Evolutionary conservation across 2,797 vertebrate species (phyloP).

Genomic region (Erithacus rubecula): DNA sequence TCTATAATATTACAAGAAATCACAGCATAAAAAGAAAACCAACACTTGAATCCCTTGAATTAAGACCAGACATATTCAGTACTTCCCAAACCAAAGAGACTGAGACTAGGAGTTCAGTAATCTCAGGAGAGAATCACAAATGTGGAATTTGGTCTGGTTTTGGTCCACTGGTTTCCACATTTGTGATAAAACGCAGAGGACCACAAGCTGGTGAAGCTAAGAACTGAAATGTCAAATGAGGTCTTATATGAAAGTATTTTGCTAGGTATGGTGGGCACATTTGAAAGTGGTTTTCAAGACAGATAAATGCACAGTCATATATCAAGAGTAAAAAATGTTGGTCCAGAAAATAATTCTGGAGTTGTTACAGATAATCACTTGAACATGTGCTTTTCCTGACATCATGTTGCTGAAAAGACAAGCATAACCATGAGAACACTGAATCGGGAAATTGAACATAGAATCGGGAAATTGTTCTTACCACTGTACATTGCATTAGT

Average conservation of each 20-base stretch:
- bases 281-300: not conserved
- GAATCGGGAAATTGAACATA: not conserved
- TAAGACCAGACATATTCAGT: not conserved
- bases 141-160: not conserved
- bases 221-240: not conserved
- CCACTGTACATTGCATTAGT: not conserved
- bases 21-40: not conserved
- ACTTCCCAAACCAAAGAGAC: not conserved
- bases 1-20: not conserved
- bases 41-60: not conserved
- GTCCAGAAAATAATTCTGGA: not conserved
- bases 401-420: not conserved
- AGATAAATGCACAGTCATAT: not conserved
- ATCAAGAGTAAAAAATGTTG: not conserved
- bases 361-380: not conserved
- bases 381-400: not conserved
- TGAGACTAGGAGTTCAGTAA: not conserved
- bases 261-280: not conserved
- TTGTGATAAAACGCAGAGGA: not conserved
- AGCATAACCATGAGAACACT: not conserved
- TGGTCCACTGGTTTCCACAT: not conserved
- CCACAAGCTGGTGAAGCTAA: not conserved
- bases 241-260: not conserved
- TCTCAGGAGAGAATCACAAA: not conserved
- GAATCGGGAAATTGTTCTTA: constrained; percentile 5